Evolutionary conservation across 1,140 invertebrate genomes (phyloP), one percentile per base, ranked within the genome.

Genomic region (Anoplolepis gracilipes): DNA sequence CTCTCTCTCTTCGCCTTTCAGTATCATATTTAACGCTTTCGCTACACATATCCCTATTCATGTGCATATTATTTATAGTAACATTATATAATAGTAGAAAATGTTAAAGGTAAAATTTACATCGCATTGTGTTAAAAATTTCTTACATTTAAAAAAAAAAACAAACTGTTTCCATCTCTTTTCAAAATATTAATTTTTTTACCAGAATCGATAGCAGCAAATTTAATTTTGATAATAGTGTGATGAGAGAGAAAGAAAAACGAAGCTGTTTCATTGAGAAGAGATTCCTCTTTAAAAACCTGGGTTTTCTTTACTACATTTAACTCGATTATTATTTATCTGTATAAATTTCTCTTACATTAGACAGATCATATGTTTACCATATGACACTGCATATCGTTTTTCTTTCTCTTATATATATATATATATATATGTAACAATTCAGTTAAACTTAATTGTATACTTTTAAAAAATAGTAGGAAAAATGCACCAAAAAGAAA

Each of bases 31-130:
- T 59, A 72, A 62, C 53, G 36, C 67, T 70, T 16, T 5, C 53
- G 13, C 19, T 65, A n/a, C 16, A 19, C 78, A 22, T 19, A 11
- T 46, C 13, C 30, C 6, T 59, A 22, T 30, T 61, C 57, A n/a
- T 16, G 25, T 4, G 22, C 33, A 8, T 25, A 81, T 81, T 22
- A 53, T 59, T 72, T 73, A 59, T 59, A 53, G 42, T 39, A 57
- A n/a, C 30, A 33, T 69, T 69, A 79, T 39, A 69, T 69, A 69
- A 79, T 28, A 64, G 22, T 7, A 3, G 39, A 22, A 25, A 57
- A 39, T 55, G 42, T 59, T 59, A 81, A 53, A 72, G 19, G 53
- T 49, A 72, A 57, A 55, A 16, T 39, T 57, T 22, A 1, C 36
- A 53, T 53, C 62, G 11, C 8, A 8, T 11, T 36, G 55, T 55